A percentile compares a stretch with the other conserved stretches of the same genome.
phyloP scores from a whole-genome alignment of 2,888 invertebrate genomes.

The Atrina japonica region DNA sequence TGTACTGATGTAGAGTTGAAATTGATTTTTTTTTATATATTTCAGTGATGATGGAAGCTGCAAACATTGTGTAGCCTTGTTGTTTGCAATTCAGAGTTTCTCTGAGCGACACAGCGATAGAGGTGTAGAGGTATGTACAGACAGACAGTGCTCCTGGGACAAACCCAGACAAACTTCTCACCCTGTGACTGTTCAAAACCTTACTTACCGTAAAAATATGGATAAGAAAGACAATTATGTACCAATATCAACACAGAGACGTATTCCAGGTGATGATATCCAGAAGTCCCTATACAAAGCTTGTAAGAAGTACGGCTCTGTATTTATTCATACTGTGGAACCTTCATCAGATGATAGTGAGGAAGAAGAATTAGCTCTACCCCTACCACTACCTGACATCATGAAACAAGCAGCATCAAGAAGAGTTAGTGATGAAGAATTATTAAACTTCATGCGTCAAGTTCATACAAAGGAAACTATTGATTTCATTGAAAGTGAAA shows the following conservation, averaged over 20 bases:
- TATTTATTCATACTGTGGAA: conserved; percentile 20
- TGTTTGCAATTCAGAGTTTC: conserved; percentile 18
- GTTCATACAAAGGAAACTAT: conserved; percentile 17
- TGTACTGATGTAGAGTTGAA: conserved; percentile 4
- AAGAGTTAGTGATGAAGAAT: not conserved
- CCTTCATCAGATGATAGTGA: conserved; percentile 14
- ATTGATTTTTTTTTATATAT: conserved; percentile 12
- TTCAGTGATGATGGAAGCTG: conserved; percentile 27
- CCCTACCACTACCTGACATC: not conserved
- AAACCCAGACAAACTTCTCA: conserved; percentile 21
- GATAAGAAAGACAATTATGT: conserved; percentile 3
- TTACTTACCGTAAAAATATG: conserved; percentile 6
- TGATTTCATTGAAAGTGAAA: conserved; percentile 9
- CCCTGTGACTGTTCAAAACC: conserved; percentile 14
- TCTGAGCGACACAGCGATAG: conserved; percentile 24
- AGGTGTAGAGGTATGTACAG: conserved; percentile 27
- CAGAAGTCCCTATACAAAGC: conserved; percentile 16
- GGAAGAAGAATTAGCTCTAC: not conserved
- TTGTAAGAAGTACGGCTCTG: conserved; percentile 26
- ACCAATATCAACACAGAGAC: conserved; percentile 2
- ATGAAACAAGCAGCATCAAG: not conserved
- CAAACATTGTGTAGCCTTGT: conserved; percentile 21
- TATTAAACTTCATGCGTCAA: not conserved
- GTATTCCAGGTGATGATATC: conserved; percentile 2
- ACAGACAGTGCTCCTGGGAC: conserved; percentile 19